Base-by-base conservation (phyloP, 2,113 vertebrate species). In the Antechinus stuartii region DNA sequence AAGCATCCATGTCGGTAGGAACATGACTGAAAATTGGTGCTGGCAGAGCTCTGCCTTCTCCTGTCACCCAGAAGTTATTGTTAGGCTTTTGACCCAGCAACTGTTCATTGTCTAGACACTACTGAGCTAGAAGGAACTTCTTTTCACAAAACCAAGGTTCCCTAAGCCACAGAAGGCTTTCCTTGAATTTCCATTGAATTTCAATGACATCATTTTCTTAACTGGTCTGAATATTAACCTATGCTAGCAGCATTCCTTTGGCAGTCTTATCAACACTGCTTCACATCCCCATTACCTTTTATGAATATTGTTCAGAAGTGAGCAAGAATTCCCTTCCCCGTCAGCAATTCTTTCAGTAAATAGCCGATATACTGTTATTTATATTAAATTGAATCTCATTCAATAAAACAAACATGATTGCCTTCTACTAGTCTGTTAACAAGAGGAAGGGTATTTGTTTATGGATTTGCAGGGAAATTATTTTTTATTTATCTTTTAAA, bases 181-280 rank as follows among this genome's bases (percentile, higher is more conserved):
- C 47, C 2, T 90, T 93, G 90, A 52, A 42, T 96, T 57, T 91
- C 95, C 61, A 35, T 61, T 92, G 68, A 90, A 42, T 53, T 54
- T 54, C 0, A 24, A 27, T 25, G 35, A 14, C 26, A 9, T 50
- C 49, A 49, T 47, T 46, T 50, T 90, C 23, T 26, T 26, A 50
- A 90, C 3, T 3, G 3, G 10, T 90, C 68, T 42, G n/a, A 84
- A 84, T 84, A 84, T 42, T 84, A 42, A 42, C 14, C 16, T 42
- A 22, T 42, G 7, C 23, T 42, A 76, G 35, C 49, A 84, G 4
- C 0, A 9, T 91, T 53, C 35, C 22, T 57, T 91, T 61, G 0
- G 26, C 26, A 53, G 2, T 76, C 47, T 91, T 68, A 56, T 61
- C 46, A 91, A 52, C 42, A 27, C 3, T 5, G 25, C 50, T 3